Evolutionary conservation across 2,888 invertebrate genomes (phyloP).

Genomic region (Peribatodes rhomboidaria): DNA sequence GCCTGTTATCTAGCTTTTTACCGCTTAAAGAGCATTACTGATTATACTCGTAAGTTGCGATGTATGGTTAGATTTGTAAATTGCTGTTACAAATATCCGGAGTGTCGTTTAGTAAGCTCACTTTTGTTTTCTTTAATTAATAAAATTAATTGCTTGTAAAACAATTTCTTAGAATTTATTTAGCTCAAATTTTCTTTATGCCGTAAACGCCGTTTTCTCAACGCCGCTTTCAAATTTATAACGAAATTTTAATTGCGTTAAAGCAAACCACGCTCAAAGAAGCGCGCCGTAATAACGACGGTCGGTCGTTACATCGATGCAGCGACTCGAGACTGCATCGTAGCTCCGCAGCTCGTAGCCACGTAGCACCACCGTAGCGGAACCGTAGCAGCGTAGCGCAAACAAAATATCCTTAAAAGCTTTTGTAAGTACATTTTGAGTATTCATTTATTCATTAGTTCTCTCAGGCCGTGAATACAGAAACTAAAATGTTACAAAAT

Average conservation of each 20-base stretch:
- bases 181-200: not conserved
- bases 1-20: no score
- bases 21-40: no score
- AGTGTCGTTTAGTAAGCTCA: no score
- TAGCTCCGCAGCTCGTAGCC: constrained; percentile 20
- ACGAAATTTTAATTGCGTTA: constrained; percentile 19
- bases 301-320: constrained; percentile 18
- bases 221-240: constrained; percentile 1
- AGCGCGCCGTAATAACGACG: constrained; percentile 25
- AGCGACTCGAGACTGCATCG: constrained; percentile 11
- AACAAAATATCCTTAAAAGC: constrained; percentile 42
- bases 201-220: constrained; percentile 1
- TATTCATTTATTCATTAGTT: constrained; percentile 48
- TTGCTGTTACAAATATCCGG: no score
- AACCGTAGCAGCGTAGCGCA: constrained; percentile 27
- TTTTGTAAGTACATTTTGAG: constrained; percentile 41
- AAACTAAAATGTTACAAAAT: constrained; percentile 34
- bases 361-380: constrained; percentile 23
- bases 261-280: constrained; percentile 25
- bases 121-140: no score
- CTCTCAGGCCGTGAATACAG: constrained; percentile 15
- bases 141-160: no score
- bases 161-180: no score
- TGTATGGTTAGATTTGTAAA: no score
- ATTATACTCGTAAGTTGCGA: no score